phyloP scores from a whole-genome alignment of 1,140 invertebrate genomes.

The Drosophila eugracilis region DNA sequence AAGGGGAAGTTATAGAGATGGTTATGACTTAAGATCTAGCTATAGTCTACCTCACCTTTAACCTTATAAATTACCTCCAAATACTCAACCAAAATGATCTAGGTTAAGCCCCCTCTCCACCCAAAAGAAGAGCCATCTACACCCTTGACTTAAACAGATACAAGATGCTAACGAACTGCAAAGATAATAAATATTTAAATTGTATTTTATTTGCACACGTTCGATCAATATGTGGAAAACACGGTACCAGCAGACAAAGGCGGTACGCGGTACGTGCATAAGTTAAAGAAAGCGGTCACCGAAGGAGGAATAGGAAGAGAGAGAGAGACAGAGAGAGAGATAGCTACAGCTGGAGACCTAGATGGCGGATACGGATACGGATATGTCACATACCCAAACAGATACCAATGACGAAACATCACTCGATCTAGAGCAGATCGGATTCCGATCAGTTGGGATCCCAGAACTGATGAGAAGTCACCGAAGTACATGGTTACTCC shows the following conservation, averaged over 20 bases:
- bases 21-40: too few relatives aligned
- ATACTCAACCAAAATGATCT: not conserved
- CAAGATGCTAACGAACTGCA: conserved; percentile 84
- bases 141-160: conserved; percentile 67
- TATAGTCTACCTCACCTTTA: too few relatives aligned
- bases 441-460: not conserved
- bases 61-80: too few relatives aligned
- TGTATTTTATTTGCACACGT: conserved; percentile 84
- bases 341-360: conserved; percentile 20
- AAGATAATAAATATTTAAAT: conserved; percentile 84
- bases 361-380: conserved; percentile 68
- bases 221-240: conserved; percentile 80
- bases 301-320: conserved; percentile 17
- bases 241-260: conserved; percentile 13
- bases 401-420: conserved; percentile 58
- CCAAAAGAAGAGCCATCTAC: not conserved
- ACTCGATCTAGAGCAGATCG: conserved; percentile 53
- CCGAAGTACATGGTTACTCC: conserved; percentile 8
- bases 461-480: not conserved
- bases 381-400: conserved; percentile 12
- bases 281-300: conserved; percentile 50
- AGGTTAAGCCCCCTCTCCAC: conserved; percentile 15
- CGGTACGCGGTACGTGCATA: conserved; percentile 48
- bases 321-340: too few relatives aligned
- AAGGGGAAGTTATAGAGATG: too few relatives aligned